Percentiles rank a stretch among this genome's conserved stretches.
Evolutionary conservation across 2,888 invertebrate genomes (phyloP).

Genomic region (Lutraria lutraria): DNA sequence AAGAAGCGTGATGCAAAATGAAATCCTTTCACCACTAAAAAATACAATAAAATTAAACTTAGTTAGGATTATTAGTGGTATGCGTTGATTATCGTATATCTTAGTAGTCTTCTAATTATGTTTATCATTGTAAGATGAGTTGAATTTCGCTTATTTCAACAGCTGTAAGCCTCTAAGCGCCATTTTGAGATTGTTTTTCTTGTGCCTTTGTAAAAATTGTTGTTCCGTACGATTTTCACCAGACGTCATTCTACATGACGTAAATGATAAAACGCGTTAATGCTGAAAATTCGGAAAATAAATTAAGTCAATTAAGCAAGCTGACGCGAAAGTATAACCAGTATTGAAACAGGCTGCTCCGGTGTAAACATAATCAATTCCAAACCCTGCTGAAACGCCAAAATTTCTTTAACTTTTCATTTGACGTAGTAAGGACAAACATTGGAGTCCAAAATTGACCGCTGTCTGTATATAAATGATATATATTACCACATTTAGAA

Average conservation of each 20-base stretch:
- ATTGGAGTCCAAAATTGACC: background rate
- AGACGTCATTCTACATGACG: background rate
- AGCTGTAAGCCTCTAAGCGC: background rate
- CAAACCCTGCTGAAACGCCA: constrained; percentile 36
- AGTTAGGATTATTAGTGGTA: background rate
- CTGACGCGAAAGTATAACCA: constrained; percentile 26
- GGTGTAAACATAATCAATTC: constrained; percentile 3
- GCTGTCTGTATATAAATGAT: background rate
- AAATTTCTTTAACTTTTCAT: constrained; percentile 5
- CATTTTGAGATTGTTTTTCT: too few species aligned
- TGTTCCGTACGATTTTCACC: background rate
- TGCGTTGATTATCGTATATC: background rate
- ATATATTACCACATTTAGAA: background rate
- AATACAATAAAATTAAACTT: background rate
- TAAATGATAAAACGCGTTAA: background rate
- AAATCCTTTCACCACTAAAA: constrained; percentile 25
- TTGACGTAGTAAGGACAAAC: background rate
- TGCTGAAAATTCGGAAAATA: constrained; percentile 20
- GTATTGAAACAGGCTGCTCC: background rate
- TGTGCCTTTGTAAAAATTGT: too few species aligned
- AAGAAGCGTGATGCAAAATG: constrained; percentile 7
- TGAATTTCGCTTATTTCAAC: background rate
- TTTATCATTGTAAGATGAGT: background rate
- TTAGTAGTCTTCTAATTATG: background rate
- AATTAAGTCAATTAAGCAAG: constrained; percentile 1